Base-by-base conservation (phyloP, 53 echinoderm and acorn worm species). In the Patiria pectinifera region DNA sequence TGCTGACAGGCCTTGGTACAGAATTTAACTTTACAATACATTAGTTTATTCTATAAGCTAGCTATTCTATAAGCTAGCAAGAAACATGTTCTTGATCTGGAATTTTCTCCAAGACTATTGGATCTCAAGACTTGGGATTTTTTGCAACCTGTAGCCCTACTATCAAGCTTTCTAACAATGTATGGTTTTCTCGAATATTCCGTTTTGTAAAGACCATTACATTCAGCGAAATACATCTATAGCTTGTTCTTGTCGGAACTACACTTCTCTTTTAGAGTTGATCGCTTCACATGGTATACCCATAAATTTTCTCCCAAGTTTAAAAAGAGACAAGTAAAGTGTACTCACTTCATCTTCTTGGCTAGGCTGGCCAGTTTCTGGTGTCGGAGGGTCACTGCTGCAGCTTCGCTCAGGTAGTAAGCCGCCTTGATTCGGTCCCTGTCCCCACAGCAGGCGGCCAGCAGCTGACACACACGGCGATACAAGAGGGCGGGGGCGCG, bases 281-380 rank as follows among this genome's bases (percentile, higher is more conserved):
- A 49, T 49, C 49, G 6, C 49, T 49, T 35, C 35, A 35, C 35
- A 35, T 35, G 35, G 35, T 35, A 35, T 35, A 35, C 35, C 0
- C 35, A 35, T 0, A 35, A 35, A 1, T 1, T 35, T 35, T 35
- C 0, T 1, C 35, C 35, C 35, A 35, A 35, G 35, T 35, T 35
- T n/a, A n/a, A n/a, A 66, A 18, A 11, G 66, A 66, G 66, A 6
- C 2, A 66, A 66, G 15, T 16, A 3, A 66, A 0, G 18, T 18
- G 47, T 18, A 49, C 80, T 89, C 86, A 97, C 99, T 94, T 96
- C 79, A 96, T 88, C 71, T 96, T 95, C 84, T 94, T 97, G 71
- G 91, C 78, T 47, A 99, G 78, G 76, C 97, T 97, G 13, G 95
- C 69, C 6, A 99, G 90, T 78, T 99, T 99, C 96, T 97, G 97